Evolutionary conservation across 2,113 vertebrate species (phyloP).

Genomic region (Bambusicola thoracicus): DNA sequence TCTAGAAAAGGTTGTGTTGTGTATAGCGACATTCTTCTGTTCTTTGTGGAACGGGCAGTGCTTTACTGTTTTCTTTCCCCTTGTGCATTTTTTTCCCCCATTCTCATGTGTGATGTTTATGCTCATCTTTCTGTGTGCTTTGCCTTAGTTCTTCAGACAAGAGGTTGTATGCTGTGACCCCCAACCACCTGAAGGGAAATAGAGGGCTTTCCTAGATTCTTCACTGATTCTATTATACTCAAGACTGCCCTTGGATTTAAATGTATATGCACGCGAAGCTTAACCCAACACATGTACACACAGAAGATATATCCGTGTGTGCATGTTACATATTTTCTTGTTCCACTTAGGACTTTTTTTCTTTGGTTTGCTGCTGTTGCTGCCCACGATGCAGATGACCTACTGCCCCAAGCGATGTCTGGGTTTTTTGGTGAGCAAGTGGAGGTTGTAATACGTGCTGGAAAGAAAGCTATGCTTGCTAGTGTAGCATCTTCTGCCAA

Average conservation of each 20-base stretch:
- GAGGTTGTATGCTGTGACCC: background rate
- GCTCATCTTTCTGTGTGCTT: background rate
- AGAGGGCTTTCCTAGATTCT: background rate
- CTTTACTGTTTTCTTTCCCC: background rate
- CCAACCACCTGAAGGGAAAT: background rate
- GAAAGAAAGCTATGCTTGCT: background rate
- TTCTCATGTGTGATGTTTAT: background rate
- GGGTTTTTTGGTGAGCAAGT: background rate
- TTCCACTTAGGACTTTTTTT: background rate
- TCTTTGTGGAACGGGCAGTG: background rate
- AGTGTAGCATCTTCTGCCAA: background rate
- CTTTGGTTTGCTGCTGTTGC: background rate
- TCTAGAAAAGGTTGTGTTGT: background rate
- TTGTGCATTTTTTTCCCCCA: background rate
- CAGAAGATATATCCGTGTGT: background rate
- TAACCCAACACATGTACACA: background rate
- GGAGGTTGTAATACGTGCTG: background rate
- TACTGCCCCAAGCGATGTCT: background rate
- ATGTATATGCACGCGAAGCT: background rate
- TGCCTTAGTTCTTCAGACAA: background rate
- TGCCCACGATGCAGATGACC: background rate
- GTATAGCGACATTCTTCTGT: background rate
- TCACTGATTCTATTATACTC: background rate
- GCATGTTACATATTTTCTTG: background rate
- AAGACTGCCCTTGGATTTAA: background rate